phyloP scores from a whole-genome alignment of 2,797 vertebrate genomes.

The Choloepus didactylus region DNA sequence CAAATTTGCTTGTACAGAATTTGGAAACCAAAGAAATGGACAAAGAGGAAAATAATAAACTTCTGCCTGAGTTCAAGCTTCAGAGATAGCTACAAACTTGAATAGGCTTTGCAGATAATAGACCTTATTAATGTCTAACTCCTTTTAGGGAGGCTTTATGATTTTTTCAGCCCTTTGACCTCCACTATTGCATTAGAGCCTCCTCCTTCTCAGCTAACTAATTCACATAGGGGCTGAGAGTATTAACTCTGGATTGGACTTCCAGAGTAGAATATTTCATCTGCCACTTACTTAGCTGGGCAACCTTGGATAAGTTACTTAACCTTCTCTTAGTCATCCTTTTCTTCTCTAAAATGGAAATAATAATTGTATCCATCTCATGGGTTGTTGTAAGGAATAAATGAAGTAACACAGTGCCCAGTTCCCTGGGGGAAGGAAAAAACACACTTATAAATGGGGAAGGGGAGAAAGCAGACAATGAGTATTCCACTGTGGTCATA shows the following conservation, averaged over 20 bases:
- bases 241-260: background rate
- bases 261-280: background rate
- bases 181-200: background rate
- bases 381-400: background rate
- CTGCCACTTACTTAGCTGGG: background rate
- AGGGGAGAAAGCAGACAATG: background rate
- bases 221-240: background rate
- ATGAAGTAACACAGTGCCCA: background rate
- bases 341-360: background rate
- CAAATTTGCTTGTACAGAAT: background rate
- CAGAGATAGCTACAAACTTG: background rate
- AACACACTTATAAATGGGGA: background rate
- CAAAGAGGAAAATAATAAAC: constrained; percentile 15
- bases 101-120: background rate
- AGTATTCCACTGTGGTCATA: background rate
- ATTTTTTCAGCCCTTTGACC: background rate
- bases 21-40: background rate
- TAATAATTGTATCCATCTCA: background rate
- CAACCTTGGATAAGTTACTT: background rate
- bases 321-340: background rate
- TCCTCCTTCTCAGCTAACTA: background rate
- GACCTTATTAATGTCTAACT: background rate
- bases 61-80: background rate
- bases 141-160: background rate
- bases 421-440: background rate